Evolutionary conservation across 1,140 invertebrate genomes (phyloP).

Genomic region (Heliconius congener): DNA sequence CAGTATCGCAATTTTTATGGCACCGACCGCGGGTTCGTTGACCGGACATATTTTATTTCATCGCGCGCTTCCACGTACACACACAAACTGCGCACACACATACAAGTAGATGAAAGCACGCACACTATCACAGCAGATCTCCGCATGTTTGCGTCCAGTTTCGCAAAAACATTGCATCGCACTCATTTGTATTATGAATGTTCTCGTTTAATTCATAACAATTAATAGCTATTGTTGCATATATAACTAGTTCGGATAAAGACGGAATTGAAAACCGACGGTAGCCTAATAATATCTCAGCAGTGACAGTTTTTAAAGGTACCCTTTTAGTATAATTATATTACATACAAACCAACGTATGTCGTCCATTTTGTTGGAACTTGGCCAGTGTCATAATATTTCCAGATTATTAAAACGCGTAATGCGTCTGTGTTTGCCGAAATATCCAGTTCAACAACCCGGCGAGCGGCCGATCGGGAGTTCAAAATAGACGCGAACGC

Average conservation of each 20-base stretch:
- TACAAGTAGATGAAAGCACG: constrained; percentile 58
- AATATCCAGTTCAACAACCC: constrained; percentile 80
- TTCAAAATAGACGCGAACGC: constrained; percentile 78
- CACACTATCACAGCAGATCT: constrained; percentile 64
- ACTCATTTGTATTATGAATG: constrained; percentile 69
- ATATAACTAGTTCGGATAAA: constrained; percentile 31
- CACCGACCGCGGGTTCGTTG: constrained; percentile 78
- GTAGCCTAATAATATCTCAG: constrained; percentile 32
- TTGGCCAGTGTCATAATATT: constrained; percentile 57
- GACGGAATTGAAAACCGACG: background rate
- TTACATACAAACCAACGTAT: constrained; percentile 1
- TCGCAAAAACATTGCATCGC: constrained; percentile 72
- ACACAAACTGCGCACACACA: constrained; percentile 66
- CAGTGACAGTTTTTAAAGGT: constrained; percentile 31
- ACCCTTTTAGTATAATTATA: constrained; percentile 16
- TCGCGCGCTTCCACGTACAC: constrained; percentile 79
- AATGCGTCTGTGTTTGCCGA: constrained; percentile 77
- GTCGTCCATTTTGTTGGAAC: constrained; percentile 24
- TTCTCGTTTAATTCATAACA: constrained; percentile 60
- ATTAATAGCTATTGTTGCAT: constrained; percentile 59
- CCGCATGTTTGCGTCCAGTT: constrained; percentile 72
- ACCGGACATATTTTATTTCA: constrained; percentile 82
- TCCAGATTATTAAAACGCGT: constrained; percentile 60
- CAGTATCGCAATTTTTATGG: constrained; percentile 80
- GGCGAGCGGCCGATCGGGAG: constrained; percentile 72